phyloP scores from a whole-genome alignment of 2,888 invertebrate species.

The Eupithecia subfuscata region DNA sequence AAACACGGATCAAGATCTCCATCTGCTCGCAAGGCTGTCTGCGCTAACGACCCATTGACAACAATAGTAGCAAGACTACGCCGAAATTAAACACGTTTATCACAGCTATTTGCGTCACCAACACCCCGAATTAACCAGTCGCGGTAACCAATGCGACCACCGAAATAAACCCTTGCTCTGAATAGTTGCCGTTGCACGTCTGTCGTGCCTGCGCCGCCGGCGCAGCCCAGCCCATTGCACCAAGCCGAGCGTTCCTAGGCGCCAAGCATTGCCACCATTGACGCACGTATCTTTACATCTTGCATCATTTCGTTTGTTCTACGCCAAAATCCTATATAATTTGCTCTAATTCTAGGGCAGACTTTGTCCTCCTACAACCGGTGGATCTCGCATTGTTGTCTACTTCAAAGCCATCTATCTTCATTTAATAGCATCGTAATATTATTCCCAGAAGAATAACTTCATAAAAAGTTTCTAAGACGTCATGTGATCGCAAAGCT shows the following conservation, averaged over 20 bases:
- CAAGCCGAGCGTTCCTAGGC: constrained; percentile 24
- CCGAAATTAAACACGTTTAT: constrained; percentile 76
- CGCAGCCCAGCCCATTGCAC: constrained; percentile 25
- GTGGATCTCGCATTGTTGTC: constrained; percentile 21
- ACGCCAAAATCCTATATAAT: constrained; percentile 29
- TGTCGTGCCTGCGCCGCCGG: constrained; percentile 50
- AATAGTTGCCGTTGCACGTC: constrained; percentile 70
- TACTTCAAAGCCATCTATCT: constrained; percentile 36
- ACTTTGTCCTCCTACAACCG: constrained; percentile 10
- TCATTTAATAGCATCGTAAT: constrained; percentile 38
- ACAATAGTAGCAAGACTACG: constrained; percentile 70
- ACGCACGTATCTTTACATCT: constrained; percentile 34
- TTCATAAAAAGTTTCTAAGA: constrained; percentile 46
- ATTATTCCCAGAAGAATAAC: constrained; percentile 36
- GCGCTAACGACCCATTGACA: constrained; percentile 63
- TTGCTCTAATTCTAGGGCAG: constrained; percentile 19
- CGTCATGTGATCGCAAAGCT: constrained; percentile 49
- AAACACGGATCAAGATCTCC: constrained; percentile 45
- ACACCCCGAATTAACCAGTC: constrained; percentile 75
- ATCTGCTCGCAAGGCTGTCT: constrained; percentile 42
- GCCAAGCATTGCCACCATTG: constrained; percentile 37
- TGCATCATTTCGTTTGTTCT: constrained; percentile 29
- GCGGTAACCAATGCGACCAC: constrained; percentile 73
- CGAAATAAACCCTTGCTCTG: constrained; percentile 73
- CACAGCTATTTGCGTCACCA: constrained; percentile 80